Percentiles rank a stretch among this genome's conserved stretches.
Evolutionary conservation across 92 coral and sea anemone genomes (phyloP).

Genomic region (Phymanthus crucifer): DNA sequence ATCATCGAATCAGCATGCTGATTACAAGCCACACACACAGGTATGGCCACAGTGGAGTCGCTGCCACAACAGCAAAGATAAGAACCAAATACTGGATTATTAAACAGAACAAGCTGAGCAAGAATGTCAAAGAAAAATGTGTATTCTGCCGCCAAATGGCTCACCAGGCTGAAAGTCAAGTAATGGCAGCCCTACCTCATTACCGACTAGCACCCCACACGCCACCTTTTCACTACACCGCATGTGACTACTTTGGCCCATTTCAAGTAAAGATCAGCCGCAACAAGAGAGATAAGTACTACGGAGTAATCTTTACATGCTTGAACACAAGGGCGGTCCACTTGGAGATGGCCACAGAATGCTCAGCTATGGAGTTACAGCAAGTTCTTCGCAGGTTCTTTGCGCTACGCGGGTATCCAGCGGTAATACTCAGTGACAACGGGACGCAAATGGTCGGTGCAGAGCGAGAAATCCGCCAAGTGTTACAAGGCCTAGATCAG

Average conservation of each 20-base stretch:
- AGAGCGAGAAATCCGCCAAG: constrained; percentile 46
- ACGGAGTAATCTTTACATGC: constrained; percentile 57
- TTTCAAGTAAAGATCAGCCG: constrained; percentile 45
- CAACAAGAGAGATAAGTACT: constrained; percentile 51
- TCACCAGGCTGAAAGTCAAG: constrained; percentile 38
- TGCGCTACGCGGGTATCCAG: constrained; percentile 55
- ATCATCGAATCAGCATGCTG: constrained; percentile 29
- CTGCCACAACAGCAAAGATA: constrained; percentile 42
- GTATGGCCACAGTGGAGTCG: constrained; percentile 47
- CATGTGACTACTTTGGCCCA: constrained; percentile 71
- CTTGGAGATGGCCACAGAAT: constrained; percentile 58
- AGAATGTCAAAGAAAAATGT: constrained; percentile 36
- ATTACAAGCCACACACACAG: constrained; percentile 17
- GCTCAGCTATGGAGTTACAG: constrained; percentile 54
- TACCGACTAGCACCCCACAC: constrained; percentile 48
- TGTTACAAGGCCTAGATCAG: constrained; percentile 46
- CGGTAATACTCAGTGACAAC: constrained; percentile 54
- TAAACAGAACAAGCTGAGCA: constrained; percentile 38
- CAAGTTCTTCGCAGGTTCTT: constrained; percentile 65
- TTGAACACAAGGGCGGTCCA: constrained; percentile 64
- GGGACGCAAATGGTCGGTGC: constrained; percentile 64
- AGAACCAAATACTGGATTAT: constrained; percentile 57
- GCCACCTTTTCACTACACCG: constrained; percentile 55
- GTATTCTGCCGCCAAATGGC: constrained; percentile 38
- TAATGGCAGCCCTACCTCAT: constrained; percentile 47